Conservation (phyloP, 2,888 invertebrate genomes). For the Leptinotarsa tumamoca region DNA sequence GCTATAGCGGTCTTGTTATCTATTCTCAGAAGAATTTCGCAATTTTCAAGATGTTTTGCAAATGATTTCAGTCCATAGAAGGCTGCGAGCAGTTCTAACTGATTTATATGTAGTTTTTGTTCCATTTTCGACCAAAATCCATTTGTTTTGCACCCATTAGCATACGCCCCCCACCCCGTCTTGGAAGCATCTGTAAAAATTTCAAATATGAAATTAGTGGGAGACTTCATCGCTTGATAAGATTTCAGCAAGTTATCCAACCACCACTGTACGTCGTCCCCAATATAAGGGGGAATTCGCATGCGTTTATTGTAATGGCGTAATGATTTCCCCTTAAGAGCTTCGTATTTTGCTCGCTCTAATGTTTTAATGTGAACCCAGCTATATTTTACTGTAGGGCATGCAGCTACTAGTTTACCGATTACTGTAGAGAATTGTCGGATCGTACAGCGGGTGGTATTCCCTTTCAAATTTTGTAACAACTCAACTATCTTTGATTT, state of each 20-base stretch:
- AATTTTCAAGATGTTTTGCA: no score
- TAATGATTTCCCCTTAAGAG: background rate
- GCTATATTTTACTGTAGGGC: slow-evolving; percentile 21
- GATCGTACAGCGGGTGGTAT: background rate
- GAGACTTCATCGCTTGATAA: background rate
- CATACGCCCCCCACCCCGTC: background rate
- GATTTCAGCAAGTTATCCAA: background rate
- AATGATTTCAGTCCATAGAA: no score
- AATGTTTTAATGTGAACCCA: slow-evolving; percentile 7
- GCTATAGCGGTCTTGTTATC: no score
- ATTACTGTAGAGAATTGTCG: slow-evolving; percentile 2
- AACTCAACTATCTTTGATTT: background rate
- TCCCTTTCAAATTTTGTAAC: background rate
- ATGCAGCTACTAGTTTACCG: slow-evolving; percentile 2
- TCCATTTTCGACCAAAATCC: no score
- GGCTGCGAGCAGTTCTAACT: no score
- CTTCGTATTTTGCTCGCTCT: slow-evolving; percentile 10
- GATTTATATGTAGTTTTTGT: no score
- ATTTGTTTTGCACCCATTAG: no score
- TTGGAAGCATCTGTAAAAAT: background rate
- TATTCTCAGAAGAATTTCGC: no score
- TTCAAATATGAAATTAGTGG: background rate
- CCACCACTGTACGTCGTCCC: background rate
- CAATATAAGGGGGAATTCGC: background rate
- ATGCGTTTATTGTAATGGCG: background rate